These are phyloP conservation scores for Heliconius ismenius DNA, from an alignment of 2,888 invertebrate genomes.

Conservation along the genomic window DNA sequence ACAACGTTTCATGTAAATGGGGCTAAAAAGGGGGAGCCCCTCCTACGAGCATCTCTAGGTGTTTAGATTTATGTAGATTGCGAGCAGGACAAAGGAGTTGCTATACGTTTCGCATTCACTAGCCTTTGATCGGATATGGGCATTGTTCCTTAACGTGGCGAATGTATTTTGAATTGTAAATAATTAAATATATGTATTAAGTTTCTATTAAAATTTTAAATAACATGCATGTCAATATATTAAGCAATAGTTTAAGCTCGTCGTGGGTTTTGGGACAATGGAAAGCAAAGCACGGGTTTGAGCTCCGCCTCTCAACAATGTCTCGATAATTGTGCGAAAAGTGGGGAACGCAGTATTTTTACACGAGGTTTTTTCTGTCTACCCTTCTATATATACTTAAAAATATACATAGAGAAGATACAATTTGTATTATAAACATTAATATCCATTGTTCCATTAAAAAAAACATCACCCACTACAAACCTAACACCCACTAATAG, in stretches of 20 bases:
- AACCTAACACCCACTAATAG: not conserved
- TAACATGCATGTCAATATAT: too few relatives aligned
- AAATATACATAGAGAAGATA: too few relatives aligned
- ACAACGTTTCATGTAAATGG: constrained; percentile 29
- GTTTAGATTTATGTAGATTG: constrained; percentile 81
- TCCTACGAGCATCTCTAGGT: constrained; percentile 67
- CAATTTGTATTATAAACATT: too few relatives aligned
- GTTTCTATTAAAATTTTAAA: not conserved
- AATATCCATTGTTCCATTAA: not conserved
- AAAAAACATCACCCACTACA: not conserved
- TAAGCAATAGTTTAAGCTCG: not conserved
- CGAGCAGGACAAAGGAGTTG: constrained; percentile 78
- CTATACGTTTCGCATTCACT: constrained; percentile 46
- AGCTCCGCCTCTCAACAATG: too few relatives aligned
- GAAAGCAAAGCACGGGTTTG: not conserved
- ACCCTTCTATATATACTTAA: too few relatives aligned
- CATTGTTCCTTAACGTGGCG: constrained; percentile 16
- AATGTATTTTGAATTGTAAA: constrained; percentile 10
- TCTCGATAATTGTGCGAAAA: too few relatives aligned
- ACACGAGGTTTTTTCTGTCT: too few relatives aligned
- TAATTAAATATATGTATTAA: not conserved
- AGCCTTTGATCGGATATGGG: constrained; percentile 27
- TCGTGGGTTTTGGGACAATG: not conserved
- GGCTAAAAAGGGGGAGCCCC: constrained; percentile 46
- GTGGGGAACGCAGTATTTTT: too few relatives aligned